Evolutionary conservation across 2,113 vertebrate species (phyloP).

Genomic region (Trogon surrucura): DNA sequence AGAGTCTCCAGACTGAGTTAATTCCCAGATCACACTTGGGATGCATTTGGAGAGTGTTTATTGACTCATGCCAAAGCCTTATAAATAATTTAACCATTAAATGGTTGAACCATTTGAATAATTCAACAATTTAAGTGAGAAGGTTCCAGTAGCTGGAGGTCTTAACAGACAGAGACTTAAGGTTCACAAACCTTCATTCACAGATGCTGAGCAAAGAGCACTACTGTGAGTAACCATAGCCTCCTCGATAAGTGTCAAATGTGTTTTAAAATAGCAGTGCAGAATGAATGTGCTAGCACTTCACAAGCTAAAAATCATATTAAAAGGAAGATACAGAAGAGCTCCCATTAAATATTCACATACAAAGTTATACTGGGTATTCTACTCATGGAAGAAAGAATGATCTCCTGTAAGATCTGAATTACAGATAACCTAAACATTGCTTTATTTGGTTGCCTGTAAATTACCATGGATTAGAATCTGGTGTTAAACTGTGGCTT

Average conservation of each 20-base stretch:
- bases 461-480: not conserved
- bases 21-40: not conserved
- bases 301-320: not conserved
- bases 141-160: not conserved
- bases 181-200: not conserved
- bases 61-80: not conserved
- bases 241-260: not conserved
- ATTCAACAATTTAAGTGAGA: not conserved
- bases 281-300: not conserved
- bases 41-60: not conserved
- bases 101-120: not conserved
- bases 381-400: not conserved
- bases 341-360: not conserved
- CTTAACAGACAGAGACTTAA: not conserved
- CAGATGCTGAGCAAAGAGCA: not conserved
- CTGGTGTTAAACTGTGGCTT: not conserved
- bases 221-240: not conserved
- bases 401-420: not conserved
- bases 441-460: not conserved
- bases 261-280: not conserved
- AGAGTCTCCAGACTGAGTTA: not conserved
- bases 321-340: not conserved
- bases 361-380: not conserved
- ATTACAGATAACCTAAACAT: fast-evolving
- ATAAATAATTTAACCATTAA: slow-evolving; percentile 28